phyloP scores from a whole-genome alignment of 1,140 invertebrate genomes.

The Diabrotica undecimpunctata region DNA sequence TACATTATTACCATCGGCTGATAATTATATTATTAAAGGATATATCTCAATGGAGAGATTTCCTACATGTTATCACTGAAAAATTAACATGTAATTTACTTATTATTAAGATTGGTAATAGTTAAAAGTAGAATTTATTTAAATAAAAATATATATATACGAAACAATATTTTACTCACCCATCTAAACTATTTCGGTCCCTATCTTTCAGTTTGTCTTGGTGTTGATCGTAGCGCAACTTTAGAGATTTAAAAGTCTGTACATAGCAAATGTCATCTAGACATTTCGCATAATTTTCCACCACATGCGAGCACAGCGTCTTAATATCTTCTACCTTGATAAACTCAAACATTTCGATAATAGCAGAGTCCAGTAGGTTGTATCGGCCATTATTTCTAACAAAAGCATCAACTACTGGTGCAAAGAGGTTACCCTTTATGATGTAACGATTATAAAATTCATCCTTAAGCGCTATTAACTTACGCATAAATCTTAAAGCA shows the following conservation, averaged over 20 bases:
- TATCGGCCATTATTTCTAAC: constrained; percentile 92
- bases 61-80: too few species aligned
- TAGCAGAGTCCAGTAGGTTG: constrained; percentile 97
- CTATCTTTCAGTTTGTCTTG: constrained; percentile 86
- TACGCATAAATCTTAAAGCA: constrained; percentile 90
- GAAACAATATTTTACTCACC: constrained; percentile 50
- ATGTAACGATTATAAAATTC: constrained; percentile 97
- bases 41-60: too few species aligned
- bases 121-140: too few species aligned
- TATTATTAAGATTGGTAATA: background rate
- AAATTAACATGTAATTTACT: too few species aligned
- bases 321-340: constrained; percentile 96
- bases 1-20: too few species aligned
- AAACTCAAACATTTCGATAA: constrained; percentile 99
- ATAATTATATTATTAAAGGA: too few species aligned
- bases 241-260: constrained; percentile 92
- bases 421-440: constrained; percentile 91
- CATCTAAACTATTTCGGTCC: constrained; percentile 70
- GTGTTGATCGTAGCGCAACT: constrained; percentile 89
- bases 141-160: background rate
- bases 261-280: constrained; percentile 94
- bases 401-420: constrained; percentile 94
- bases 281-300: constrained; percentile 92
- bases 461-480: constrained; percentile 95
- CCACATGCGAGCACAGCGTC: constrained; percentile 88